phyloP scores from a whole-genome alignment of 2,113 vertebrate species.

The Poeciliopsis occidentalis region DNA sequence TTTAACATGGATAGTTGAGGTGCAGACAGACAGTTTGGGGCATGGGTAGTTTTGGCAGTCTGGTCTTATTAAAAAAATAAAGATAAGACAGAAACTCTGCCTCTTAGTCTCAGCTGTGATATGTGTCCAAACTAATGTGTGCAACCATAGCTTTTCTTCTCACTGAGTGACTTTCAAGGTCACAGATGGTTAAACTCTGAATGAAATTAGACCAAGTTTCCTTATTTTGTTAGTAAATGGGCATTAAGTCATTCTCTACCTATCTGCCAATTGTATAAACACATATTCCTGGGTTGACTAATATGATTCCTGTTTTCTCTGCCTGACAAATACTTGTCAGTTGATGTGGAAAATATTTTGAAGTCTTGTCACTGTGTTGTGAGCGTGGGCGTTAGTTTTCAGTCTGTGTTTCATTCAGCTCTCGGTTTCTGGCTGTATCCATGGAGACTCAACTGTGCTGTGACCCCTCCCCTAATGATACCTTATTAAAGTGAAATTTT shows the following conservation, averaged over 20 bases:
- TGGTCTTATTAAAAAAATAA: neutral
- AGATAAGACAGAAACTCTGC: neutral
- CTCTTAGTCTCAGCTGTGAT: neutral
- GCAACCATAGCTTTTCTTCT: neutral
- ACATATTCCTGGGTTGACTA: neutral
- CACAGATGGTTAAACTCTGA: neutral
- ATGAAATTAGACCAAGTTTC: neutral
- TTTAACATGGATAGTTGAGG: neutral
- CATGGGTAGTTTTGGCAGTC: neutral
- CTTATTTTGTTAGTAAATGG: conserved; percentile 31
- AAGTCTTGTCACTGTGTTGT: conserved; percentile 41
- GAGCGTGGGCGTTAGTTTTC: conserved; percentile 57
- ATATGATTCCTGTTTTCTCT: conserved; percentile 27
- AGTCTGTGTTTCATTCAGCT: conserved; percentile 59
- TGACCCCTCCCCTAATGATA: conserved; percentile 57
- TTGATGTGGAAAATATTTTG: conserved; percentile 37
- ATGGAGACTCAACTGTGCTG: conserved; percentile 54
- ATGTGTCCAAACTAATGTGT: neutral
- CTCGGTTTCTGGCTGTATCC: conserved; percentile 49
- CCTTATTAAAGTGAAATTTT: conserved; percentile 62
- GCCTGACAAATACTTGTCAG: conserved; percentile 41
- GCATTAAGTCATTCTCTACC: conserved; percentile 13
- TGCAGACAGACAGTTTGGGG: neutral
- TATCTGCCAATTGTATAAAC: conserved; percentile 28
- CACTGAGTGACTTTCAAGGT: neutral